Percentiles rank a stretch among this genome's conserved stretches.
Conservation (phyloP, 2,113 vertebrate genomes). For the Paramormyrops kingsleyae region DNA sequence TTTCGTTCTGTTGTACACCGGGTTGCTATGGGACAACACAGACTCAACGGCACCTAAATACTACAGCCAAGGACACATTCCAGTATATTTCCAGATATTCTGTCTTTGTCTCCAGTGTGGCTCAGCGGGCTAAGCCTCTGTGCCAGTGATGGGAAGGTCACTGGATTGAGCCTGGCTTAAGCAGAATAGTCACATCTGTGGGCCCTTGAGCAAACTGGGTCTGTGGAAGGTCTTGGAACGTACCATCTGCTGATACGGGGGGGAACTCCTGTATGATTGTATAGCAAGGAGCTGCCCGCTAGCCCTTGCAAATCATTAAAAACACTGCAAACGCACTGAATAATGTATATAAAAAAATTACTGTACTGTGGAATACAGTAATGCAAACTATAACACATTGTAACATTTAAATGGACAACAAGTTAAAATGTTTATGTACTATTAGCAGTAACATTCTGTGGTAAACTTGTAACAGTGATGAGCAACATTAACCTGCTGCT, state of each 20-base stretch:
- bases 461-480: background rate
- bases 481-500: background rate
- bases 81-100: background rate
- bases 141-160: background rate
- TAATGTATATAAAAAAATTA: background rate
- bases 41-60: too few species aligned
- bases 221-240: background rate
- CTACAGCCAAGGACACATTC: background rate
- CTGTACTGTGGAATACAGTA: background rate
- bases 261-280: background rate
- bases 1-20: too few species aligned
- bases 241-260: background rate
- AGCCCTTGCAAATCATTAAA: background rate
- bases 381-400: background rate
- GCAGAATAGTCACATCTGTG: background rate
- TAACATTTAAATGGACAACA: background rate
- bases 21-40: too few species aligned
- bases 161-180: background rate
- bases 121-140: background rate
- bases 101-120: background rate
- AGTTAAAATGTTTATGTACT: background rate
- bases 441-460: background rate
- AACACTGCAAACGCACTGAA: background rate
- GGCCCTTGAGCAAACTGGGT: background rate
- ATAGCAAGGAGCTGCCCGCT: background rate